Evolutionary conservation across 1,140 invertebrate genomes (phyloP).

Genomic region (Geopemphigus sp.): DNA sequence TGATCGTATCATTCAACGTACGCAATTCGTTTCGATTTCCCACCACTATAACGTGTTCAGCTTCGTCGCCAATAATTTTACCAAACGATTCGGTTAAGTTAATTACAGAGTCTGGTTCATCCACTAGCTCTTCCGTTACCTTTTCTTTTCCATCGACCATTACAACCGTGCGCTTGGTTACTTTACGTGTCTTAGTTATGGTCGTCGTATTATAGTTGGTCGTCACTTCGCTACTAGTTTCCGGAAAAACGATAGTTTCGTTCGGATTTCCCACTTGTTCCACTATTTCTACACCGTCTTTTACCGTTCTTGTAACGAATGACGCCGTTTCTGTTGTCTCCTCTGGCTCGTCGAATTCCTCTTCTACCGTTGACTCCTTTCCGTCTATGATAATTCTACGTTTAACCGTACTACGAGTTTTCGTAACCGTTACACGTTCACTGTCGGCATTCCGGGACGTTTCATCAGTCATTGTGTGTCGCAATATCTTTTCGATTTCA

Average conservation of each 20-base stretch:
- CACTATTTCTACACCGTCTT: neutral
- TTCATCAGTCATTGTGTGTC: neutral
- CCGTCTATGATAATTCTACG: neutral
- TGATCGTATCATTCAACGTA: neutral
- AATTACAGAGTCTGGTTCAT: neutral
- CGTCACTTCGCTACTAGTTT: neutral
- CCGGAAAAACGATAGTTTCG: neutral
- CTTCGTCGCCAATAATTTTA: too few species aligned
- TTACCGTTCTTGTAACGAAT: neutral
- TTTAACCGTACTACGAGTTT: neutral
- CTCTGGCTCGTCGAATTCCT: neutral
- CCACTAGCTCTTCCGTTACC: neutral
- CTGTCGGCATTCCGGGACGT: neutral
- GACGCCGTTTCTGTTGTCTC: neutral
- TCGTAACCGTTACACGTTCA: neutral
- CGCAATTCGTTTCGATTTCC: too few species aligned
- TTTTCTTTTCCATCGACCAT: neutral
- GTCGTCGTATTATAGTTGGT: neutral
- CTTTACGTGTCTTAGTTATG: neutral
- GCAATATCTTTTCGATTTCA: neutral
- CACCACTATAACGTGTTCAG: too few species aligned
- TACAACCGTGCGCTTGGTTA: neutral
- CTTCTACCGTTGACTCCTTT: neutral
- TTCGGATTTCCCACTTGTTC: neutral
- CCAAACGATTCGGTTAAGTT: too few species aligned